Evolutionary conservation across 2,797 vertebrate genomes (phyloP), one percentile per base, ranked within the genome.

Genomic region (Notolepis coatsorum): DNA sequence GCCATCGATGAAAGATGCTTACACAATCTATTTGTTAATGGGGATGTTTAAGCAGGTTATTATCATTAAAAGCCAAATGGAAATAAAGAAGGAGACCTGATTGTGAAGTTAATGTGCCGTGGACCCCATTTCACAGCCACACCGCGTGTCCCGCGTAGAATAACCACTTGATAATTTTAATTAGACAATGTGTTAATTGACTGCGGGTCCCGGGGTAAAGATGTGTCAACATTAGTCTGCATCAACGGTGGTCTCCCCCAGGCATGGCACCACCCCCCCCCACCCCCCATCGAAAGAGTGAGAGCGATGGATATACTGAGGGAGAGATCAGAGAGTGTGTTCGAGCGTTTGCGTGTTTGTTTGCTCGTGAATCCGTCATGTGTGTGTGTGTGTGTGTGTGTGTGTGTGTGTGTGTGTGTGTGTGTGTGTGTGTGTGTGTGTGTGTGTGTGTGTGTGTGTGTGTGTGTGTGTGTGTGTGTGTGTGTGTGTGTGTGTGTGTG

Each of bases 141-240:
- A 77, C 80, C 73, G 73, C 84, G 79, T 85, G 77, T 80, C 78
- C 77, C 39, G 17, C 77, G 38, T 79, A 72, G 80, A 88, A 86
- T 88, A 84, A 84, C 72, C 84, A 71, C 68, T 89, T 84, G 80
- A 89, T 91, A 84, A 86, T 87, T 91, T 92, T 90, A 90, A 92
- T 93, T 91, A 90, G 90, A 89, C 88, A 89, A 80, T 66, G 85
- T 90, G 90, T 89, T 91, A 89, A 93, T 91, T 90, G 85, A 90
- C 77, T 84, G 80, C 79, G 71, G 84, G 86, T 92, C 85, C 83
- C 71, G 65, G 74, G 76, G 87, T 88, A 76, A 53, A 75, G 35
- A 88, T 82, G 79, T 86, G 88, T 89, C 88, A 90, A 88, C 87
- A 87, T 92, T 87, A 80, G 86, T 91, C 83, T 82, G 76, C 71